Evolutionary conservation across 2,113 vertebrate genomes (phyloP), one percentile per base, ranked within the genome.

Genomic region (Corvus cornix): DNA sequence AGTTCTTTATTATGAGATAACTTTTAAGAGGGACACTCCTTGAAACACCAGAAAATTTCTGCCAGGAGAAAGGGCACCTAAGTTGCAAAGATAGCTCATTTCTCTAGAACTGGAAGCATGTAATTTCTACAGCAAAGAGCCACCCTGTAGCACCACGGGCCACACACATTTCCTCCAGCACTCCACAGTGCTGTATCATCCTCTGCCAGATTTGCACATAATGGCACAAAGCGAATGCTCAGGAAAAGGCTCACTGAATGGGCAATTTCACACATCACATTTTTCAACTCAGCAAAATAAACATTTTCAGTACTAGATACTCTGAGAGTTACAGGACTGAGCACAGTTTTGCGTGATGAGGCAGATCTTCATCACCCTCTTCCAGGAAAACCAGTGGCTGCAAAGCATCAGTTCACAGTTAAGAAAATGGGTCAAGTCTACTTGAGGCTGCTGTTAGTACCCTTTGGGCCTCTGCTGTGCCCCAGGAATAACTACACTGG

Each of bases 231-330:
- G 49, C 0, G 0, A 88, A 27, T 0, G 33, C 70, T 66, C 23
- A 15, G 74, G 53, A 52, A 69, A 87, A 75, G 46, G n/a, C 78
- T 76, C 41, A 31, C 46, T 55, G 69, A 68, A 60, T 13, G 27
- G 53, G 26, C 48, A 89, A 41, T 76, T 89, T 66, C 84, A 81
- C 44, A 33, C 28, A 37, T 20, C 49, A 33, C 46, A 20, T 20
- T 63, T 64, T 62, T 66, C 66, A 83, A 44, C 58, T 85, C 49
- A 55, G 67, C 26, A 81, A 89, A 94, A 81, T 22, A 93, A 89
- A 69, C n/a, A 33, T 19, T 67, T 43, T 67, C 53, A 66, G 23
- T 21, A 49, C 16, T 12, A 43, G 31, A 23, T 39, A 51, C 22
- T 46, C 19, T 21, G 84, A 52, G 17, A 49, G 31, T 28, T 62